Conservation (phyloP, 2,888 invertebrate species). For the Lissocephala sabroskyi region DNA sequence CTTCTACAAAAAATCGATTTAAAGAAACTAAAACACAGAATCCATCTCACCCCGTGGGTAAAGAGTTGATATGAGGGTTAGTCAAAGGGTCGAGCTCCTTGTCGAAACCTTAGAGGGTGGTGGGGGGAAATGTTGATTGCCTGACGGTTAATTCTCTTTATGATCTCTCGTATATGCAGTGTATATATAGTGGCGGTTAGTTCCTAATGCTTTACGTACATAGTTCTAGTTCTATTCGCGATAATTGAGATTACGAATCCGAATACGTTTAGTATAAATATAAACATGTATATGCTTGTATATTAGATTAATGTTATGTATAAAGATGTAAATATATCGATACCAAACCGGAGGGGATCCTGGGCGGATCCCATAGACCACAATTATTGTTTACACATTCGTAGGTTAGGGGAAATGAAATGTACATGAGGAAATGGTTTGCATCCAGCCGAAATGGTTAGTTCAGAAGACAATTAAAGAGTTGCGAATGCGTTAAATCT, state of each 20-base stretch:
- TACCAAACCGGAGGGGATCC: constrained; percentile 27
- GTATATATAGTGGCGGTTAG: constrained; percentile 30
- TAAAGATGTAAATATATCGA: constrained; percentile 17
- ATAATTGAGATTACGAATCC: too few relatives aligned
- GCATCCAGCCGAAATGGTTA: too few relatives aligned
- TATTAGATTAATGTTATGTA: constrained; percentile 11
- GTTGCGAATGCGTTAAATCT: too few relatives aligned
- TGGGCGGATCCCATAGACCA: constrained; percentile 35
- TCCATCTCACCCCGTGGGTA: constrained; percentile 44
- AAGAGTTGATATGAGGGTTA: constrained; percentile 21
- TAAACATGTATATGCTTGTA: constrained; percentile 30
- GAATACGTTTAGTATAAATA: constrained; percentile 41
- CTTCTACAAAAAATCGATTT: neutral
- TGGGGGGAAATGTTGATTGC: constrained; percentile 56
- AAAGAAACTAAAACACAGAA: constrained; percentile 1
- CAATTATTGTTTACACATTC: constrained; percentile 33
- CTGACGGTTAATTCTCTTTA: constrained; percentile 26
- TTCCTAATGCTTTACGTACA: constrained; percentile 44
- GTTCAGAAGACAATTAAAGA: too few relatives aligned
- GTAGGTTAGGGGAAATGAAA: constrained; percentile 41
- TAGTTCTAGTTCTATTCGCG: neutral
- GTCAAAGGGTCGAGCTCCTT: constrained; percentile 5
- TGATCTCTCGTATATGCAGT: constrained; percentile 40
- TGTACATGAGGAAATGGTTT: too few relatives aligned
- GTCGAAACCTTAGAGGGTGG: too few relatives aligned